Conservation (phyloP, 2,888 invertebrate species). For the Perithous albicinctus region DNA sequence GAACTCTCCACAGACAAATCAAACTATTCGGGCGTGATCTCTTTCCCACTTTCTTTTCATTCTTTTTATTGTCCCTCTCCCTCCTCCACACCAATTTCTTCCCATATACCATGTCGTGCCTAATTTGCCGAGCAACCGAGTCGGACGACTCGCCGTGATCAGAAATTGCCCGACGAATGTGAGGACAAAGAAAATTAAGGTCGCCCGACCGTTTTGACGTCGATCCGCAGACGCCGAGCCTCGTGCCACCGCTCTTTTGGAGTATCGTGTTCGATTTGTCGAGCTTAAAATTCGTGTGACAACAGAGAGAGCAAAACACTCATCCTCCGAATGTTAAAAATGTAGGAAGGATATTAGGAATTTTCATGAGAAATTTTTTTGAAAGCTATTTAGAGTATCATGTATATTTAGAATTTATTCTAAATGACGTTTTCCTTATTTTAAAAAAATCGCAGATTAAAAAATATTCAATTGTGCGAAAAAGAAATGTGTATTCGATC, state of each 20-base stretch:
- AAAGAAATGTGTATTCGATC: too few species aligned
- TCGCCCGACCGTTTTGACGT: constrained; percentile 58
- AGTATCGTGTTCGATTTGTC: constrained; percentile 26
- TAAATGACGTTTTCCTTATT: too few species aligned
- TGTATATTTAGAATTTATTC: too few species aligned
- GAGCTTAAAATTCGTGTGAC: background rate
- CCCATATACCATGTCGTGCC: constrained; percentile 14
- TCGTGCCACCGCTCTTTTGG: constrained; percentile 20
- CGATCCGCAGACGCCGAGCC: constrained; percentile 27
- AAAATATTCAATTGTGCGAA: too few species aligned
- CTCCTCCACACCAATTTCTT: constrained; percentile 39
- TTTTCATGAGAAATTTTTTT: too few species aligned
- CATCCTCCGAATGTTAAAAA: background rate
- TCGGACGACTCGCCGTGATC: constrained; percentile 46
- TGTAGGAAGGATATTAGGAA: too few species aligned
- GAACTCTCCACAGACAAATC: background rate
- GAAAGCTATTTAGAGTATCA: too few species aligned
- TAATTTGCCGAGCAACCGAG: constrained; percentile 56
- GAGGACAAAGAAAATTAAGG: constrained; percentile 64
- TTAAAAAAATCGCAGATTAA: too few species aligned
- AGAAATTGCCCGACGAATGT: constrained; percentile 64
- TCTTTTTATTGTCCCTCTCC: background rate
- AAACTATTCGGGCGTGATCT: background rate
- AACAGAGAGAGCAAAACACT: background rate
- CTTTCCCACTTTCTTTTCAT: background rate